phyloP scores from a whole-genome alignment of 2,113 vertebrate genomes.

The Eulemur rufifrons region DNA sequence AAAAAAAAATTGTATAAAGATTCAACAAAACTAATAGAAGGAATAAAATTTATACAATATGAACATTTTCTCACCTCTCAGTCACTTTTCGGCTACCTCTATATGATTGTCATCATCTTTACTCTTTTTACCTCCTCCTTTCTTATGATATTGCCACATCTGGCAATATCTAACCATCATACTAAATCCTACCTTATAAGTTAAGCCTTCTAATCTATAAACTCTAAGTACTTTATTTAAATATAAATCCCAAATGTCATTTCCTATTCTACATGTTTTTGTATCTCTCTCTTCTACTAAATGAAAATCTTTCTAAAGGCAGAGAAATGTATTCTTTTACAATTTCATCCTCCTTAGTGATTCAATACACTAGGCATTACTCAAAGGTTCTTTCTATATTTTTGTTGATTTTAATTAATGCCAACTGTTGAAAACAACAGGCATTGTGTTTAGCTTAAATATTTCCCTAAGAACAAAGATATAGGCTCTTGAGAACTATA shows the following conservation, averaged over 20 bases:
- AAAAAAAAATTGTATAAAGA: background rate
- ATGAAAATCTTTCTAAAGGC: background rate
- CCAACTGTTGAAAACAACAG: background rate
- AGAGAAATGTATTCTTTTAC: background rate
- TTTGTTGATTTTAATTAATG: constrained; percentile 25
- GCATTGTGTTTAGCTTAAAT: background rate
- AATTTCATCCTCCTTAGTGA: background rate
- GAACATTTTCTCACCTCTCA: background rate
- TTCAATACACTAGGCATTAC: background rate
- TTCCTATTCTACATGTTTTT: background rate
- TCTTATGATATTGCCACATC: background rate
- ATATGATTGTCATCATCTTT: background rate
- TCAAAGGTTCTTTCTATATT: background rate
- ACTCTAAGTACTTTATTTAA: background rate
- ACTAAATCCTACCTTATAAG: background rate
- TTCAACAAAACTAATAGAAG: background rate
- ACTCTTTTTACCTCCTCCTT: background rate
- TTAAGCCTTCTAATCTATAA: background rate
- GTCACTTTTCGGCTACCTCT: background rate
- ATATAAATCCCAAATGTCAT: background rate
- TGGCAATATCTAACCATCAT: background rate
- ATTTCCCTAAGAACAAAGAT: background rate
- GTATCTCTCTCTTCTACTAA: background rate
- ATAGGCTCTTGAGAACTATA: background rate
- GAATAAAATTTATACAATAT: background rate